Base-by-base conservation (phyloP, 1,140 invertebrate genomes). In the Luehdorfia chinensis region DNA sequence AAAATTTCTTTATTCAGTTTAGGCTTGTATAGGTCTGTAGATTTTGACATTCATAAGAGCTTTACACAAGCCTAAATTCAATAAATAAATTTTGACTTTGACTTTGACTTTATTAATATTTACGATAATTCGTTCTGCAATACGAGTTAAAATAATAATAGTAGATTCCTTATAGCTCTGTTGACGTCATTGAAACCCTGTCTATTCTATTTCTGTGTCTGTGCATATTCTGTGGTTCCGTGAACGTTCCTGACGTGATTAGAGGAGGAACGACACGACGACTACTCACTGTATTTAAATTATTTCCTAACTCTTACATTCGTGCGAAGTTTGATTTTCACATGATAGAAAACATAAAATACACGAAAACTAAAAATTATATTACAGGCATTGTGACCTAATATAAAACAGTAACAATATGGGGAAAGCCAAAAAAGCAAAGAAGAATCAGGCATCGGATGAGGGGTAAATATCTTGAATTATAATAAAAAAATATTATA, bases 341-440 rank as follows among this genome's bases (percentile, higher is more conserved):
- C 78, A 85, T 85, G 77, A 75, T 85, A 85, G 75, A 81, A 76
- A 71, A 76, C 50, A 69, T 47, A 55, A 75, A 76, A 77, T 75
- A 75, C 53, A 66, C 50, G 36, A 50, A 75, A 71, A 73, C 51
- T 47, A 62, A 74, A 71, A 56, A 75, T 32, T 72, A 73, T 60
- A 65, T 68, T 33, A 59, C 54, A 57, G 75, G 72, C 27, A 75
- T 84, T 54, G 72, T 78, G 68, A 81, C 83, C 75, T 80, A 81
- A 75, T 77, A 74, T 36, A 57, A 36, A 30, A 50, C 8, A 50
- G 32, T 57, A 49, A 49, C 49, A 86, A 66, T 59, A 93, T 93
- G 92, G 91, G 90, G 55, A 93, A 92, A 83, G 87, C 90, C 53
- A 93, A 92, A 87, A 92, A 92, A 74, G 89, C 88, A 53, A 91